Percentiles rank a stretch among this genome's conserved stretches.
Conservation (phyloP, 1,140 invertebrate species). For the Zaprionus taronus region DNA sequence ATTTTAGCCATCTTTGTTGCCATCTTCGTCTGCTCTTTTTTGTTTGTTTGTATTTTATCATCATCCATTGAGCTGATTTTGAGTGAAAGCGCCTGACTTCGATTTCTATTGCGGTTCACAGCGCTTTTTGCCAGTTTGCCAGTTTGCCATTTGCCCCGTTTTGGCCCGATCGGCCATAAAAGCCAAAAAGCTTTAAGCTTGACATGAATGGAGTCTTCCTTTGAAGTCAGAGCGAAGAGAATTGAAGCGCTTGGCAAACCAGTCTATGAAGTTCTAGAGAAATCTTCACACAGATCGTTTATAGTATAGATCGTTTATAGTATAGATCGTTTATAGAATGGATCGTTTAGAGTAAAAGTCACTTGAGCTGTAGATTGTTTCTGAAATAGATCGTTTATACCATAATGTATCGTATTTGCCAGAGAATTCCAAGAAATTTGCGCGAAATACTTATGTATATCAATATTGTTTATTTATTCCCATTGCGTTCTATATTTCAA, state of each 20-base stretch:
- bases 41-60: neutral
- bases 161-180: conserved; percentile 3
- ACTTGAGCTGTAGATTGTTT: no score
- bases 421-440: no score
- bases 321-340: no score
- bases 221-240: neutral
- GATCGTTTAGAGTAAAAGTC: no score
- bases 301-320: no score
- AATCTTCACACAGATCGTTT: neutral
- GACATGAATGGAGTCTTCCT: neutral
- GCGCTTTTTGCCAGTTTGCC: neutral
- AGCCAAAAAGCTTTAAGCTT: conserved; percentile 3
- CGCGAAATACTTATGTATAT: no score
- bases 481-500: neutral
- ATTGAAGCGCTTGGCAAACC: neutral
- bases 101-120: conserved; percentile 22
- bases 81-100: conserved; percentile 30
- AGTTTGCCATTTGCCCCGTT: conserved; percentile 23
- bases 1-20: conserved; percentile 12
- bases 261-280: neutral
- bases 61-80: conserved; percentile 23
- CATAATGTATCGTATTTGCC: neutral
- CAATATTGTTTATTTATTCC: neutral
- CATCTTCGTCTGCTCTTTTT: neutral
- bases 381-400: neutral